Evolutionary conservation across 1,140 invertebrate species (phyloP).

Genomic region (Pachyrhynchus sulphureomaculatus): DNA sequence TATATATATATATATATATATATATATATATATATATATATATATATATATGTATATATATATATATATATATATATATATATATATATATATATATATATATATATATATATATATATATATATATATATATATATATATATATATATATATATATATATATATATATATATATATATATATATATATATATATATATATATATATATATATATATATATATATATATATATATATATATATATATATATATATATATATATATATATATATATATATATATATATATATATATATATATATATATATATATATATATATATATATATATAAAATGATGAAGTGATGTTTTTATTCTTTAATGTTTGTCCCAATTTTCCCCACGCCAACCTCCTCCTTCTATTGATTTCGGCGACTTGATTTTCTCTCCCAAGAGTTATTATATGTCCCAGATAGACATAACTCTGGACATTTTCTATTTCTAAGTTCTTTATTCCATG

Average conservation of each 20-base stretch:
- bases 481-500: too few relatives aligned
- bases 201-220: slow-evolving; percentile 16
- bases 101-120: slow-evolving; percentile 20
- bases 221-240: slow-evolving; percentile 16
- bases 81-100: slow-evolving; percentile 24
- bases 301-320: not conserved
- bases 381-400: too few relatives aligned
- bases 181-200: slow-evolving; percentile 14
- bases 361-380: too few relatives aligned
- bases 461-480: too few relatives aligned
- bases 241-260: not conserved
- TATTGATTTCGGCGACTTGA: too few relatives aligned
- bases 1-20: too few relatives aligned
- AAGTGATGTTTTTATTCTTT: too few relatives aligned
- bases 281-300: not conserved
- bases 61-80: slow-evolving; percentile 15
- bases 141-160: slow-evolving; percentile 23
- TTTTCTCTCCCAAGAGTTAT: too few relatives aligned
- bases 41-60: slow-evolving; percentile 10
- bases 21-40: slow-evolving; percentile 11
- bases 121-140: slow-evolving; percentile 16
- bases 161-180: slow-evolving; percentile 23
- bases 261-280: not conserved
- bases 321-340: not conserved
- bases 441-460: too few relatives aligned